These are phyloP conservation scores for Orussus abietinus DNA, from an alignment of 1,140 invertebrate species.

Conservation along the genomic window DNA sequence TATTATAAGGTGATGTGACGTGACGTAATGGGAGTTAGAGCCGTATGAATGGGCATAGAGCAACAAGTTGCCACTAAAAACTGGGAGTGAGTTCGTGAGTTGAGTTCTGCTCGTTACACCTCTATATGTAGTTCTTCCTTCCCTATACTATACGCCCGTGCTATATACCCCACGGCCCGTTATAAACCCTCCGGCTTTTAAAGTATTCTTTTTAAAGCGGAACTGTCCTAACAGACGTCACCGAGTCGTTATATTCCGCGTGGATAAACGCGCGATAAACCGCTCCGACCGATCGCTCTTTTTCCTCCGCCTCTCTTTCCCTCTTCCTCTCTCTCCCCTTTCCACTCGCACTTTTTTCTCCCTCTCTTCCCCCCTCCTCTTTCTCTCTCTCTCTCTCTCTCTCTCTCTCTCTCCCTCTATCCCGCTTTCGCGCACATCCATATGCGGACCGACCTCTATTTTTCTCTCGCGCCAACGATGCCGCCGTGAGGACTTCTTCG, in stretches of 20 bases:
- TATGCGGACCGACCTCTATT: no score
- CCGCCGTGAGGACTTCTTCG: no score
- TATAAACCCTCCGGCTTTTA: slow-evolving; percentile 55
- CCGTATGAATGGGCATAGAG: slow-evolving; percentile 54
- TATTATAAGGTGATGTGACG: slow-evolving; percentile 55
- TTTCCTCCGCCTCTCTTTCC: slow-evolving; percentile 21
- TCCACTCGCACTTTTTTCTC: slow-evolving; percentile 1
- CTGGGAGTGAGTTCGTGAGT: slow-evolving; percentile 56
- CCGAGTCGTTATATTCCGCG: slow-evolving; percentile 42
- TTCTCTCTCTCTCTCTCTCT: slow-evolving; percentile 13
- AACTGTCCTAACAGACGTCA: slow-evolving; percentile 50
- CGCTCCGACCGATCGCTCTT: slow-evolving; percentile 23
- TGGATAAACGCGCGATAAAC: slow-evolving; percentile 13
- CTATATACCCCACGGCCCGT: slow-evolving; percentile 46
- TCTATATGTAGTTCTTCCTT: slow-evolving; percentile 56
- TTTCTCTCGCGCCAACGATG: no score
- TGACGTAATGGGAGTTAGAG: slow-evolving; percentile 55
- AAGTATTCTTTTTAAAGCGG: slow-evolving; percentile 57
- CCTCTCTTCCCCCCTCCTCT: slow-evolving; percentile 16
- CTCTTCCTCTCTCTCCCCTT: slow-evolving; percentile 1
- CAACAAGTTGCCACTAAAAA: slow-evolving; percentile 57
- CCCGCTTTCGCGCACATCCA: slow-evolving; percentile 16
- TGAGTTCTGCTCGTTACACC: slow-evolving; percentile 56
- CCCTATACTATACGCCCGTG: slow-evolving; percentile 48
- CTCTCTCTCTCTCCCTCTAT: slow-evolving; percentile 9